Percentiles rank a stretch among this genome's conserved stretches.
phyloP scores from a whole-genome alignment of 2,888 invertebrate species.

The Notodonta dromedarius region DNA sequence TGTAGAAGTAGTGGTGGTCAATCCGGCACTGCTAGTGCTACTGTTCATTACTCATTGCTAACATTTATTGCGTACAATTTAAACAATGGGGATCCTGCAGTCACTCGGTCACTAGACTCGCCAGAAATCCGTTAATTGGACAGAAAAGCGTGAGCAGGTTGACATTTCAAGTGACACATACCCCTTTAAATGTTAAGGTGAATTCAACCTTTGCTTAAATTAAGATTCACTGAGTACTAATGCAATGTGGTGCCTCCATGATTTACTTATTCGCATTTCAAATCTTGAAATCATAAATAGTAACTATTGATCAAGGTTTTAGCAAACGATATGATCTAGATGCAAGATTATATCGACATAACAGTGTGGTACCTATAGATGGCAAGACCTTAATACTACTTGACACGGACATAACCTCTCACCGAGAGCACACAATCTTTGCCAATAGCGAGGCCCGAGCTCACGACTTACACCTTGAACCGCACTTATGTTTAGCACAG shows the following conservation, averaged over 20 bases:
- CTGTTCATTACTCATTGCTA: not conserved
- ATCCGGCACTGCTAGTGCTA: not conserved
- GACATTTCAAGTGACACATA: not conserved
- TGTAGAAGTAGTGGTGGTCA: too few species aligned
- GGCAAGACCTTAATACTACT: constrained; percentile 24
- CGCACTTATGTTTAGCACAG: constrained; percentile 38
- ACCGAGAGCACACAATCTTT: constrained; percentile 18
- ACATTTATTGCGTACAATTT: not conserved
- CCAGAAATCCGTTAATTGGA: not conserved
- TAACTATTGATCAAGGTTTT: not conserved
- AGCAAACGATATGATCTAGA: not conserved
- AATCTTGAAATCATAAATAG: not conserved
- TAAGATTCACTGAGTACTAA: not conserved
- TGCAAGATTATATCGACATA: not conserved
- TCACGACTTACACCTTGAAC: constrained; percentile 46
- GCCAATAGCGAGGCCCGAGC: constrained; percentile 21
- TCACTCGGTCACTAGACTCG: not conserved
- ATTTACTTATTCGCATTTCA: too few species aligned
- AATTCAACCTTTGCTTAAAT: not conserved
- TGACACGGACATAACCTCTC: constrained; percentile 35
- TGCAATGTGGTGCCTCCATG: not conserved
- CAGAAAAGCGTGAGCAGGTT: not conserved
- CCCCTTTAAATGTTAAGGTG: not conserved
- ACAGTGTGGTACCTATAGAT: not conserved
- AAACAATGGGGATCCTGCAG: not conserved